Evolutionary conservation across 2,113 vertebrate genomes (phyloP).

Genomic region (Vidua chalybeata): DNA sequence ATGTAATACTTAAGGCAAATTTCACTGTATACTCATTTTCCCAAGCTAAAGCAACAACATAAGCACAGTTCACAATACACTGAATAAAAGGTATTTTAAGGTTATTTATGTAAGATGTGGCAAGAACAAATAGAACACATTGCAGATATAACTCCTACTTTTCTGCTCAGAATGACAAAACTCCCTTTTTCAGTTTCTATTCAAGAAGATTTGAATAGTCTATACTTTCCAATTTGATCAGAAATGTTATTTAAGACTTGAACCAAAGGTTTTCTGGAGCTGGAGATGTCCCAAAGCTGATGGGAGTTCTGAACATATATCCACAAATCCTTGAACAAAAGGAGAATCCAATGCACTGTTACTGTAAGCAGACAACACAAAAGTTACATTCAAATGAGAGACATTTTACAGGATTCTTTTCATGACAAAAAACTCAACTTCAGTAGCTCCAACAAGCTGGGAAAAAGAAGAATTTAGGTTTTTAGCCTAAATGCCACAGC

Average conservation of each 20-base stretch:
- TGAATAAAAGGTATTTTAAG: neutral
- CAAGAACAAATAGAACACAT: neutral
- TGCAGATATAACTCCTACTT: neutral
- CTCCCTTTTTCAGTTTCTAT: neutral
- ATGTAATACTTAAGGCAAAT: conserved; percentile 11
- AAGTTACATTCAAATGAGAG: neutral
- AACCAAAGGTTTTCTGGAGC: neutral
- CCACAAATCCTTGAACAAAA: neutral
- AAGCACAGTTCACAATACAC: neutral
- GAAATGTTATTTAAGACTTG: neutral
- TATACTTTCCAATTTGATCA: neutral
- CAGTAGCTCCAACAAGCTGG: neutral
- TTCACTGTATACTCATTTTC: neutral
- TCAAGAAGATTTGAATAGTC: neutral
- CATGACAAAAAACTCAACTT: neutral
- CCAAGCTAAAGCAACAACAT: neutral
- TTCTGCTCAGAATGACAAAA: neutral
- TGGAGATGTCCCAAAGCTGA: neutral
- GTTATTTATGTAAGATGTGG: neutral
- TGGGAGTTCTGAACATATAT: neutral
- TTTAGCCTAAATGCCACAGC: neutral
- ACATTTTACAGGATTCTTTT: neutral
- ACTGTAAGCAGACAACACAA: neutral
- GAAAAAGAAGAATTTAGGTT: neutral
- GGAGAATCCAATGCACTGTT: neutral